Evolutionary conservation across 2,797 vertebrate genomes (phyloP).

Genomic region (Muscicapa striata): DNA sequence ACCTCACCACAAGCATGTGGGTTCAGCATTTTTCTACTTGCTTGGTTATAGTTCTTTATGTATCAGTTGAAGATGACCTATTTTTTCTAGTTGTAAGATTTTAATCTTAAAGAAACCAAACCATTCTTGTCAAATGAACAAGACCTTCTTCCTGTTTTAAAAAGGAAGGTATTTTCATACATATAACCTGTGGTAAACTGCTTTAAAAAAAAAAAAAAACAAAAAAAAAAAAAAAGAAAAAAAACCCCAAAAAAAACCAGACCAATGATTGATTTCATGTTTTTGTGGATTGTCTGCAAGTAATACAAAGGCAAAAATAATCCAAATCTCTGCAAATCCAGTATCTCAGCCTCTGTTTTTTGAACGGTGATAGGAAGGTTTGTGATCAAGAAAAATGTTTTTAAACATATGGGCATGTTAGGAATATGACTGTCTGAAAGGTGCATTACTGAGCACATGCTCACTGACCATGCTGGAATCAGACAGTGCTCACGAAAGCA

Average conservation of each 20-base stretch:
- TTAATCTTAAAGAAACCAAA: not conserved
- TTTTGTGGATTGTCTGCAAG: not conserved
- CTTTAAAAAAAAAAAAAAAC: not conserved
- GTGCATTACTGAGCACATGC: not conserved
- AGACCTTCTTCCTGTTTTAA: not conserved
- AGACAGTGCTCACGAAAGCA: not conserved
- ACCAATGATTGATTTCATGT: not conserved
- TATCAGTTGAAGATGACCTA: slow-evolving; percentile 19
- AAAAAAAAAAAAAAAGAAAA: accelerated
- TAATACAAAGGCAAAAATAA: not conserved
- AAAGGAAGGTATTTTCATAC: not conserved
- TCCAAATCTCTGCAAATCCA: not conserved
- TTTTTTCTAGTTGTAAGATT: slow-evolving; percentile 3
- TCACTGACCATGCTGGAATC: not conserved
- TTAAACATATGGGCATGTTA: not conserved
- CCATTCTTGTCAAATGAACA: not conserved
- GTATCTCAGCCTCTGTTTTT: not conserved
- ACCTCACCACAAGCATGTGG: not conserved
- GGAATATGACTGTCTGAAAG: not conserved
- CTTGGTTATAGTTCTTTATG: not conserved
- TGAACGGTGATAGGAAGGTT: not conserved
- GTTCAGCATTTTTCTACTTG: slow-evolving; percentile 20
- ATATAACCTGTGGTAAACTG: not conserved
- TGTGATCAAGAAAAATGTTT: not conserved
- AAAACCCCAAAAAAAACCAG: not conserved